A percentile compares a stretch with the other conserved stretches of the same genome.
These are phyloP conservation scores for Oreochromis aureus DNA, from an alignment of 2,113 vertebrate species.

Conservation along the genomic window DNA sequence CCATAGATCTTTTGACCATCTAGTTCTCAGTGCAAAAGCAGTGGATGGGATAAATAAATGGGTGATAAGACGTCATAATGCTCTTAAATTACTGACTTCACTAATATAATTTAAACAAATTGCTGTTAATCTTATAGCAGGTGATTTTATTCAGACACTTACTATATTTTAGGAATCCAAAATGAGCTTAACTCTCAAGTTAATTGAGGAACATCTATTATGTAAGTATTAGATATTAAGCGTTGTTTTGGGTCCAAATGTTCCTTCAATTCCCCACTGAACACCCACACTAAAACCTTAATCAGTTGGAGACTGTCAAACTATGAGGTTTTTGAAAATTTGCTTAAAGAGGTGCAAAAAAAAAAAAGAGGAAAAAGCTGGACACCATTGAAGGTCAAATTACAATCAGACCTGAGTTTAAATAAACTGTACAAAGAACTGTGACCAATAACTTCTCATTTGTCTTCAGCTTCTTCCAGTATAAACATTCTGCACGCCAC, in stretches of 20 bases:
- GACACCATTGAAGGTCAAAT: not conserved
- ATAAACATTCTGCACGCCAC: not conserved
- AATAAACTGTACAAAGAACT: not conserved
- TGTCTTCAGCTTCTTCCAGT: not conserved
- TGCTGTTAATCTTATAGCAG: not conserved
- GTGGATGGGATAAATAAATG: not conserved
- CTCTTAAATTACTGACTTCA: no score
- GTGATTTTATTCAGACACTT: not conserved
- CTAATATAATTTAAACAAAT: not conserved
- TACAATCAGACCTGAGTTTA: not conserved
- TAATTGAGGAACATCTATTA: not conserved
- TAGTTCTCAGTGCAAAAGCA: not conserved
- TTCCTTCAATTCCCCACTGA: not conserved
- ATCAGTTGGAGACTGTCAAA: not conserved
- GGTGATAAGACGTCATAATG: not conserved
- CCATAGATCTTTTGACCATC: not conserved
- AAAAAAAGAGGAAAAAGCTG: not conserved
- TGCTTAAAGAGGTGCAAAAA: not conserved
- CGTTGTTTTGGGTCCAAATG: accelerated
- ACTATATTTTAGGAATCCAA: not conserved
- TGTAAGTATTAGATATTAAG: not conserved
- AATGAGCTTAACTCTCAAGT: not conserved
- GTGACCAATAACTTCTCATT: not conserved
- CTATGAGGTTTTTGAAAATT: not conserved
- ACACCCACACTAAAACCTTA: not conserved